A percentile compares a stretch with the other conserved stretches of the same genome.
Evolutionary conservation across 2,113 vertebrate genomes (phyloP).

Genomic region (Laterallus jamaicensis): DNA sequence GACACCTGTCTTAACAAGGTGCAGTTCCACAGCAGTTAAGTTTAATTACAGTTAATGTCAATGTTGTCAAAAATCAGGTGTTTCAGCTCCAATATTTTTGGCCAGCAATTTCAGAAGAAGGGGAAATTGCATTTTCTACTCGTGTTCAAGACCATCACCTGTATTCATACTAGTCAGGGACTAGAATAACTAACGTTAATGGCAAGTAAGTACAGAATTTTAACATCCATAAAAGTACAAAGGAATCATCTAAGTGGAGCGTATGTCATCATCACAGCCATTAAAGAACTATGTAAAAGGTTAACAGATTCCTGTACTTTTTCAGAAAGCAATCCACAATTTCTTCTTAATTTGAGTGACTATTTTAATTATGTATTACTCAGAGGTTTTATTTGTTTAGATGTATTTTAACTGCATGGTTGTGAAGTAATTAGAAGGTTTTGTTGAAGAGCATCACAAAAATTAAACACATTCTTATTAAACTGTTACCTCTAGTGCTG

Average conservation of each 20-base stretch:
- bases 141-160: neutral
- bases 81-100: neutral
- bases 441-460: neutral
- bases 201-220: neutral
- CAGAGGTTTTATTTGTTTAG: neutral
- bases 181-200: neutral
- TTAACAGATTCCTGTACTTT: neutral
- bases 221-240: neutral
- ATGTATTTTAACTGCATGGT: neutral
- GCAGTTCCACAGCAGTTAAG: neutral
- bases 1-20: neutral
- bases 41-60: neutral
- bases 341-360: neutral
- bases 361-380: neutral
- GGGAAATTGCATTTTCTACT: neutral
- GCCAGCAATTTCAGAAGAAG: neutral
- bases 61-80: neutral
- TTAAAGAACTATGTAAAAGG: neutral
- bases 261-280: neutral
- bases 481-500: neutral
- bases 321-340: neutral
- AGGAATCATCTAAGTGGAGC: neutral
- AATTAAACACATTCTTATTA: conserved; percentile 10
- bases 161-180: neutral
- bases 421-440: neutral